These are phyloP conservation scores for Vidua macroura DNA, from an alignment of 2,113 vertebrate genomes.

Conservation along the genomic window DNA sequence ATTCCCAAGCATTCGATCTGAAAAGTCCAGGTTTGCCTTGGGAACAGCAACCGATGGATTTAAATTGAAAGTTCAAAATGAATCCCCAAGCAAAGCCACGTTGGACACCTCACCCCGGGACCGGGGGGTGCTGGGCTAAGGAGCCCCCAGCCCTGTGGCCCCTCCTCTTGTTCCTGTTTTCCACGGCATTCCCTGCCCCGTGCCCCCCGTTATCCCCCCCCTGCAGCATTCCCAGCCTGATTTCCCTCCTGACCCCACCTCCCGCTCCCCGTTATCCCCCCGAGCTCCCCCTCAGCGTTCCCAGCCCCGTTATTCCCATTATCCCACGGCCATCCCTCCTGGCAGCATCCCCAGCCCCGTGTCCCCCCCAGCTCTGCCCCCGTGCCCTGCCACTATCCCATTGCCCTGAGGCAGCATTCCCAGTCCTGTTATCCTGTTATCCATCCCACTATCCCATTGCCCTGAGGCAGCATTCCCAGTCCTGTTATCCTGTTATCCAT, in stretches of 20 bases:
- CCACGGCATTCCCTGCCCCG: neutral
- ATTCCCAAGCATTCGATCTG: neutral
- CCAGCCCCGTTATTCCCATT: neutral
- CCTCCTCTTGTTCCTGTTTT: neutral
- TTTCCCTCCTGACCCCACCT: neutral
- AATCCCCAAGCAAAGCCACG: neutral
- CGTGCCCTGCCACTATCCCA: neutral
- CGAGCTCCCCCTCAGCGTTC: too few species aligned
- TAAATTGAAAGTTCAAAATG: rapidly evolving
- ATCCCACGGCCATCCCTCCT: too few species aligned
- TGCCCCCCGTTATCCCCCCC: too few species aligned
- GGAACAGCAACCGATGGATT: neutral
- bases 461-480: too few species aligned
- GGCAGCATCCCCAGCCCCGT: too few species aligned
- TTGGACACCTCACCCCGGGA: rapidly evolving
- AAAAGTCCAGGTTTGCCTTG: neutral
- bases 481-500: too few species aligned
- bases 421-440: too few species aligned
- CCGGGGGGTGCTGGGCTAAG: neutral
- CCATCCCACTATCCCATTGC: neutral
- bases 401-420: neutral
- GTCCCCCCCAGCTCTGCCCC: neutral
- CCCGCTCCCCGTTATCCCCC: neutral
- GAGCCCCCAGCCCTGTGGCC: neutral
- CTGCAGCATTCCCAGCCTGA: too few species aligned